Base-by-base conservation (phyloP, 2,888 invertebrate genomes). In the Caenorhabditis japonica region DNA sequence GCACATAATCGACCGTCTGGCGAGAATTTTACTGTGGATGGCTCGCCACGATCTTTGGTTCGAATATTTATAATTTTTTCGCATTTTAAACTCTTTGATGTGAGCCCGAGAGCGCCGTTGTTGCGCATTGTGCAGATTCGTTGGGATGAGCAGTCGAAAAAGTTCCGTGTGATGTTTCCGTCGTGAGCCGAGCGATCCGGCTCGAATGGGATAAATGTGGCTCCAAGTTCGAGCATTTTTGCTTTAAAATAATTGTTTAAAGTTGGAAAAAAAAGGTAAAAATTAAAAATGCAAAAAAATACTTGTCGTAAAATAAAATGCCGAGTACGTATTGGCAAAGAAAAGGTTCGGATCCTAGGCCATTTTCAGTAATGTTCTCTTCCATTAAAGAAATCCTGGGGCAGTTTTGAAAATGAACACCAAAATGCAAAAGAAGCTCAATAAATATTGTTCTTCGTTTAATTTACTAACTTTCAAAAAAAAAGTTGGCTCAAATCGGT, bases 151-250 rank as follows among this genome's bases (percentile, higher is more conserved):
- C 39, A 41, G 60, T 74, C 74, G 68, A 74, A 74, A 43, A 68
- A 74, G 17, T 74, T 74, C 19, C 74, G 53, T 7, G 68, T 74
- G 47, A 66, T 62, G 47, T 74, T 74, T 3, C 74, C 70, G 38
- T 71, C 69, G 41, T 72, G 49, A 3, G 69, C 34, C 25, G 64
- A 70, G 17, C 71, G 60, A 36, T 77, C 77, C 0, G 95, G 93
- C 88, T 97, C 96, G 89, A 97, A 97, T 83, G 93, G 91, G 79
- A 96, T 88, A 5, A 89, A 80, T 33, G 69, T 43, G 30, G 72
- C 72, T 17, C 83, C 82, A 36, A 83, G 55, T 58, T 76, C 69
- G 15, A 83, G 61, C 82, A 83, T 83, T 49, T 55, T 56, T 43
- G 41, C 49, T 49, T 39, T 33, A 60, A 47, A 59, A 41, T 34